These are phyloP conservation scores for Corvus moneduloides DNA, from an alignment of 2,113 vertebrate species.

Conservation along the genomic window DNA sequence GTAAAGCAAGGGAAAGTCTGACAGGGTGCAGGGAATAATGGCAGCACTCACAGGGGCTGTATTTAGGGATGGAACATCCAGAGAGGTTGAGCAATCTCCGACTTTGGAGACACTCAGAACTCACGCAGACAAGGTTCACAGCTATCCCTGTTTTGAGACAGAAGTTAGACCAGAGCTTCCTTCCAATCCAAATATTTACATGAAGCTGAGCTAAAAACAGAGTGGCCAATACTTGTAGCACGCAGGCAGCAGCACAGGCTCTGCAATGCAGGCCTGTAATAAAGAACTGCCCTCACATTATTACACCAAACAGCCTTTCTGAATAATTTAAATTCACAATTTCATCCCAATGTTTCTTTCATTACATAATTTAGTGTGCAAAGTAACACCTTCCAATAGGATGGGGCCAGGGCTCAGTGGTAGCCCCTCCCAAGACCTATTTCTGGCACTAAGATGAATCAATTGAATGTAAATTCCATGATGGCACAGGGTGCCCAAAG, in stretches of 20 bases:
- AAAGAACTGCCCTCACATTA: not conserved
- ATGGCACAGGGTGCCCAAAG: not conserved
- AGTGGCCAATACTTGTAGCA: not conserved
- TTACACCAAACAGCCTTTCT: not conserved
- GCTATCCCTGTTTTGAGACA: not conserved
- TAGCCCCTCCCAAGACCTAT: not conserved
- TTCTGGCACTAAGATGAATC: not conserved
- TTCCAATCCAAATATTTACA: constrained; percentile 47
- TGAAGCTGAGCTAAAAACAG: not conserved
- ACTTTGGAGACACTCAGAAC: not conserved
- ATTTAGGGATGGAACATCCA: not conserved
- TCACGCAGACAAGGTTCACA: not conserved
- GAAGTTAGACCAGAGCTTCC: not conserved
- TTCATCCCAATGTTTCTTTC: not conserved
- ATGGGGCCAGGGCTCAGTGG: not conserved
- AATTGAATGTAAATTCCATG: not conserved
- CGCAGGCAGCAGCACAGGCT: not conserved
- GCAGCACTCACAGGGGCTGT: not conserved
- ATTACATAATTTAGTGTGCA: not conserved
- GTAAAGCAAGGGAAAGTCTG: not conserved
- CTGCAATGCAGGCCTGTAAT: not conserved
- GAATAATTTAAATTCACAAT: not conserved
- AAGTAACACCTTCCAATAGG: not conserved
- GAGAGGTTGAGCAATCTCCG: not conserved
- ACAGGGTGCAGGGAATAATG: not conserved